phyloP scores from a whole-genome alignment of 2,797 vertebrate species.

The Oreochromis grahami region DNA sequence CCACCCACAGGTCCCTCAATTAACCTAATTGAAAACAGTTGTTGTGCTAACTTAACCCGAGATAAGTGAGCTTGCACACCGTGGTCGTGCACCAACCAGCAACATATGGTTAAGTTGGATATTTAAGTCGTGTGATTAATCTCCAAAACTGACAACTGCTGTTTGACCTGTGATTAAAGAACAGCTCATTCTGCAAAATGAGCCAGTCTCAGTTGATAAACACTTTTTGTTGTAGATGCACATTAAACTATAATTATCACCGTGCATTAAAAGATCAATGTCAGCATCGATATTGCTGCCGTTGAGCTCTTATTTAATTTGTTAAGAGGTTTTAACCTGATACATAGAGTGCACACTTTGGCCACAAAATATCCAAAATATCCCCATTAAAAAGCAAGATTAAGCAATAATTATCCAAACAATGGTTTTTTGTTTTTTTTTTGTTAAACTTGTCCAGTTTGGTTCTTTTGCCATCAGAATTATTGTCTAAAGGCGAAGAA shows the following conservation, averaged over 20 bases:
- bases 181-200: neutral
- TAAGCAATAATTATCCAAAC: neutral
- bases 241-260: neutral
- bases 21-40: conserved; percentile 65
- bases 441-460: no score
- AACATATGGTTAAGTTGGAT: conserved; percentile 62
- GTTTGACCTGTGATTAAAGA: conserved; percentile 20
- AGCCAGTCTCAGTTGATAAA: conserved; percentile 1
- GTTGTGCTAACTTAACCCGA: conserved; percentile 26
- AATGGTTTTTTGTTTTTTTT: no score
- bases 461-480: no score
- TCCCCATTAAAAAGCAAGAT: neutral
- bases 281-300: neutral
- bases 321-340: neutral
- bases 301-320: neutral
- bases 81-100: neutral
- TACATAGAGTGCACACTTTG: neutral
- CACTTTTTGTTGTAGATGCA: neutral
- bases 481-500: no score
- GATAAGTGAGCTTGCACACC: conserved; percentile 34
- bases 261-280: neutral
- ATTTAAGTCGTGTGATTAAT: conserved; percentile 55
- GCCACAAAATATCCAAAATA: neutral
- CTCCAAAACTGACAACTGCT: conserved; percentile 37
- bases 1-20: conserved; percentile 52